Base-by-base conservation (phyloP, 2,797 vertebrate species). In the Scleropages formosus region DNA sequence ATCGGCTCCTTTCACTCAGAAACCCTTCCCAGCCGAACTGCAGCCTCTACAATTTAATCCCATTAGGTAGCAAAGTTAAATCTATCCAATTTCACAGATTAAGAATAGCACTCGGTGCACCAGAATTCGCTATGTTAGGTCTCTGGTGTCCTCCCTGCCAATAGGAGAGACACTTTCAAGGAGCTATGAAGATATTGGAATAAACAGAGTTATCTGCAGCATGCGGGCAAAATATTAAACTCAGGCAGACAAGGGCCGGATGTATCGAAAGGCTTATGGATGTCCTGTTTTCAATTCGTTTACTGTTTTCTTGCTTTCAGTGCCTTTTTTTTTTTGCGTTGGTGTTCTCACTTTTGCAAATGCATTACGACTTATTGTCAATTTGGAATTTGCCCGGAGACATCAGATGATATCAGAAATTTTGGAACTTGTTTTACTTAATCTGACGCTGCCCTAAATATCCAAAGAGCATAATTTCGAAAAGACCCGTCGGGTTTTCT, bases 1-100 rank as follows among this genome's bases (percentile, higher is more conserved):
- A 86, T 86, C 86, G 78, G 77, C 82, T 83, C 82, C 81, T 88
- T 86, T 89, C 82, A 84, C 78, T 82, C 80, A 75, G 81, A 62
- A 77, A 72, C 82, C 80, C 78, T 77, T 77, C 80, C 81, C 77
- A 59, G 77, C 75, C 11, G 84, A 85, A 87, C 82, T 85, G 83
- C 82, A 83, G 81, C 85, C 84, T 81, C 85, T 88, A 85, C 86
- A 84, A 82, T 90, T 89, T 90, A 90, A 91, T 90, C 89, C 85
- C 85, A 89, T 90, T 91, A 89, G 80, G 85, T 82, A 78, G 79
- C 82, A 82, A 88, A 90, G 72, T 87, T 87, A 89, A 88, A 88
- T 87, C 85, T 82, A 91, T 91, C 88, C 89, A 88, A 87, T 91
- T 90, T 91, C 87, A 91, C 88, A 90, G 86, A 90, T 89, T 90